These are phyloP conservation scores for Euproctis similis DNA, from an alignment of 2,888 invertebrate species.

Conservation along the genomic window DNA sequence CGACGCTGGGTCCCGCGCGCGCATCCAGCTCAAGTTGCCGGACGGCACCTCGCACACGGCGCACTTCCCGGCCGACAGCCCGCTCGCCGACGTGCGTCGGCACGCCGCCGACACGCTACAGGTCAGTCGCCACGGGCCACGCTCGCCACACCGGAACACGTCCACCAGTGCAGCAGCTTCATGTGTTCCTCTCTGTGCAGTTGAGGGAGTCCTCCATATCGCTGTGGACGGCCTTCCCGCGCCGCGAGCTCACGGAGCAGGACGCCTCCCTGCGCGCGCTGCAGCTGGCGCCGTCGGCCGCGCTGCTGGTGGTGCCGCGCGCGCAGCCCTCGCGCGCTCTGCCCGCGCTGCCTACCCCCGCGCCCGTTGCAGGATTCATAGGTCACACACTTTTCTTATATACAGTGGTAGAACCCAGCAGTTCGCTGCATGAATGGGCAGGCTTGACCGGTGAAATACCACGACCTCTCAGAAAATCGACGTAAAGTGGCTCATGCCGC, in stretches of 20 bases:
- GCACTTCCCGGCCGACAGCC: slow-evolving; percentile 81
- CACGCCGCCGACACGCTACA: slow-evolving; percentile 73
- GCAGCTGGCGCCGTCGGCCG: slow-evolving; percentile 84
- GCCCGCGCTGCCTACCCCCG: slow-evolving; percentile 10
- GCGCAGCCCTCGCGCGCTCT: too few species aligned
- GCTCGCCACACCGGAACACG: too few species aligned
- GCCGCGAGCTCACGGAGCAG: slow-evolving; percentile 79
- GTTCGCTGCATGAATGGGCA: too few species aligned
- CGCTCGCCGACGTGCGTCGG: slow-evolving; percentile 74
- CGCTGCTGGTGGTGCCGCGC: slow-evolving; percentile 81
- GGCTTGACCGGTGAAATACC: too few species aligned
- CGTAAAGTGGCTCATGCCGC: too few species aligned
- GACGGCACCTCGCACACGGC: slow-evolving; percentile 85
- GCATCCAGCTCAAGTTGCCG: slow-evolving; percentile 91
- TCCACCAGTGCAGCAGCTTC: too few species aligned
- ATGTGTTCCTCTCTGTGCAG: too few species aligned
- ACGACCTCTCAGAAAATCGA: too few species aligned
- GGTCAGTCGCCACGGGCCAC: slow-evolving; percentile 21
- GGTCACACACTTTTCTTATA: too few species aligned
- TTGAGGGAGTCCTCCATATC: slow-evolving; percentile 73
- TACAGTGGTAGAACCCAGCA: too few species aligned
- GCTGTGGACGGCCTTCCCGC: slow-evolving; percentile 86
- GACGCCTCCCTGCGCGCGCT: slow-evolving; percentile 77
- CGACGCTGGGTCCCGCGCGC: slow-evolving; percentile 50
- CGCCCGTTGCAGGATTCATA: neutral